Conservation (phyloP, 1,140 invertebrate genomes). For the Hycleus cichorii region DNA sequence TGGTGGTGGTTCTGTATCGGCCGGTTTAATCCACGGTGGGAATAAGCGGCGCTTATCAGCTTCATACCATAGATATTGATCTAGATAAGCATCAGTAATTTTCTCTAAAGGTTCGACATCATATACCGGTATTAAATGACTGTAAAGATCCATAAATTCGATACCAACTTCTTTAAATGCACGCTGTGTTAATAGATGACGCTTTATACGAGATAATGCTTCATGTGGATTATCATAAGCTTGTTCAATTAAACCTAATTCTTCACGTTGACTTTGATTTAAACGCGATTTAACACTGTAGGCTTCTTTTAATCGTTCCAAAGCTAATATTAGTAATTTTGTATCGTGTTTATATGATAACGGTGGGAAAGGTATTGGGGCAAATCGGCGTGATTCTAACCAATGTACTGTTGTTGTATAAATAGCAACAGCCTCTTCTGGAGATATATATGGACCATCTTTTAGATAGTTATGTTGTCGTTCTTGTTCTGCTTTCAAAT, state of each 20-base stretch:
- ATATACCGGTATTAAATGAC: conserved; percentile 96
- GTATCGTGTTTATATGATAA: conserved; percentile 99
- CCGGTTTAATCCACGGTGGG: conserved; percentile 98
- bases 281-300: conserved; percentile 98
- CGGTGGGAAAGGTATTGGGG: conserved; percentile 98
- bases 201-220: conserved; percentile 96
- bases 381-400: conserved; percentile 96
- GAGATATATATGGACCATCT: conserved; percentile 98
- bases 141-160: conserved; percentile 99
- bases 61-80: conserved; percentile 99
- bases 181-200: conserved; percentile 96
- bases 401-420: conserved; percentile 99
- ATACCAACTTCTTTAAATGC: conserved; percentile 99
- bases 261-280: conserved; percentile 98
- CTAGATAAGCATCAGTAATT: conserved; percentile 99
- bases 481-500: conserved; percentile 98
- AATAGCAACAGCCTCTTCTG: conserved; percentile 99
- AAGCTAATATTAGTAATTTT: conserved; percentile 91
- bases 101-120: conserved; percentile 99
- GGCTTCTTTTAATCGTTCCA: conserved; percentile 96
- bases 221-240: conserved; percentile 99
- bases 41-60: conserved; percentile 95
- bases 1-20: conserved; percentile 96
- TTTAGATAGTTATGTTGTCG: conserved; percentile 98
- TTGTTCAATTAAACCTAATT: conserved; percentile 97